A percentile compares a stretch with the other conserved stretches of the same genome.
Evolutionary conservation across 2,113 vertebrate species (phyloP).

Genomic region (Mastomys natalensis): DNA sequence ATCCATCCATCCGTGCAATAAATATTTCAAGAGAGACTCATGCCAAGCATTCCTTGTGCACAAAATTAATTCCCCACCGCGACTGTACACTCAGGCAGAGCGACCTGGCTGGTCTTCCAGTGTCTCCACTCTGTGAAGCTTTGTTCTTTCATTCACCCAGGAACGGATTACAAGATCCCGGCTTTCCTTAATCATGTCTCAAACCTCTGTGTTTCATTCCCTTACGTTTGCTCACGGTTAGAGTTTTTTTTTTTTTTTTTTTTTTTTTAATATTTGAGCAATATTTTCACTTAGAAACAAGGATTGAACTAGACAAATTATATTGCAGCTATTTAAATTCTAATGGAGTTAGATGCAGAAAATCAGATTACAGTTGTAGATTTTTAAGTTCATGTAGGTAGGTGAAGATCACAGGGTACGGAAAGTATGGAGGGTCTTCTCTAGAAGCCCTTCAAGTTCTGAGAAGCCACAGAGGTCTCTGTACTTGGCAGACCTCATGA

Average conservation of each 20-base stretch:
- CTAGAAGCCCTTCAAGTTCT: not conserved
- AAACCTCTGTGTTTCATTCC: not conserved
- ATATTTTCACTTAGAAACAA: not conserved
- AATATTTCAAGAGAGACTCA: constrained; percentile 28
- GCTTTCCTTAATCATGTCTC: not conserved
- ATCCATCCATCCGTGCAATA: constrained; percentile 1
- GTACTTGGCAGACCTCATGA: not conserved
- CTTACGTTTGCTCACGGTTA: not conserved
- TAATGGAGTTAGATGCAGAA: not conserved
- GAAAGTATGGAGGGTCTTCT: not conserved
- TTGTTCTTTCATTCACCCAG: not conserved
- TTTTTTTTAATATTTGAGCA: not conserved
- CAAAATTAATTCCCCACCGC: not conserved
- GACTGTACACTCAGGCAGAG: not conserved
- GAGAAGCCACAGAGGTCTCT: not conserved
- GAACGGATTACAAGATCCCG: accelerated
- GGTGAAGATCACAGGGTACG: not conserved
- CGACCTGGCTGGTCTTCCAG: not conserved
- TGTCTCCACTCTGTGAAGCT: not conserved
- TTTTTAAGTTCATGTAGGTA: not conserved
- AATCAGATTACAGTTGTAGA: not conserved
- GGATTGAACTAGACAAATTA: not conserved
- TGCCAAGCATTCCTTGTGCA: not conserved
- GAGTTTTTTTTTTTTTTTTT: no score
- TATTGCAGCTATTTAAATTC: not conserved